Evolutionary conservation across 2,797 vertebrate species (phyloP).

Genomic region (Percopsis omiscomaycus): DNA sequence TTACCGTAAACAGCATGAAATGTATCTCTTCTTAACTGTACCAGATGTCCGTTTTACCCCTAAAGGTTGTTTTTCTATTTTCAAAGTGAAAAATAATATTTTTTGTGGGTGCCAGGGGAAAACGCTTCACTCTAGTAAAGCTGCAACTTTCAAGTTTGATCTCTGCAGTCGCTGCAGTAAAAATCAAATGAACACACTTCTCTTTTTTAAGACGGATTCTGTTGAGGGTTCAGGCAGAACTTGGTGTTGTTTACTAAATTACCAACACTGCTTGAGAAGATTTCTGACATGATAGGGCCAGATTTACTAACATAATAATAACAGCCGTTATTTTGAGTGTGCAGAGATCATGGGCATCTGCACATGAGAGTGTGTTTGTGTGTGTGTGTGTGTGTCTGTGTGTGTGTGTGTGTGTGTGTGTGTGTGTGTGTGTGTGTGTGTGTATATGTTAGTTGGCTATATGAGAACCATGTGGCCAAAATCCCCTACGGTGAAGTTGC

Average conservation of each 20-base stretch:
- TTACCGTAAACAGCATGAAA: slow-evolving; percentile 1
- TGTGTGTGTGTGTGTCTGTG: too few relatives aligned
- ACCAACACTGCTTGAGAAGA: slow-evolving; percentile 45
- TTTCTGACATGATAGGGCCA: slow-evolving; percentile 23
- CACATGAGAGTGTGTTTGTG: too few relatives aligned
- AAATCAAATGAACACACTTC: slow-evolving; percentile 63
- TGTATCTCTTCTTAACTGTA: slow-evolving; percentile 15
- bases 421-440: too few relatives aligned
- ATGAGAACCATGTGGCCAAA: too few relatives aligned
- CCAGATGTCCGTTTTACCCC: slow-evolving; percentile 50
- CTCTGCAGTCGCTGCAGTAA: slow-evolving; percentile 59
- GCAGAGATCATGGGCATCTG: too few relatives aligned
- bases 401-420: too few relatives aligned
- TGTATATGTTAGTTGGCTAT: too few relatives aligned
- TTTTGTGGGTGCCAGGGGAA: slow-evolving; percentile 58
- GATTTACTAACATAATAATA: too few relatives aligned
- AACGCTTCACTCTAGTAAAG: slow-evolving; percentile 67
- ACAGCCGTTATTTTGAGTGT: too few relatives aligned
- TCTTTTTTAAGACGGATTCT: slow-evolving; percentile 63
- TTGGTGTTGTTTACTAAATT: slow-evolving; percentile 67
- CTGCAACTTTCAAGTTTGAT: slow-evolving; percentile 68
- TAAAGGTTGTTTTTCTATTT: slow-evolving; percentile 48
- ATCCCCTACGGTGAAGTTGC: too few relatives aligned
- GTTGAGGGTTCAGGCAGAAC: slow-evolving; percentile 65
- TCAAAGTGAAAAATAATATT: slow-evolving; percentile 62